phyloP scores from a whole-genome alignment of 2,888 invertebrate species.

The Lycophotia porphyrea region DNA sequence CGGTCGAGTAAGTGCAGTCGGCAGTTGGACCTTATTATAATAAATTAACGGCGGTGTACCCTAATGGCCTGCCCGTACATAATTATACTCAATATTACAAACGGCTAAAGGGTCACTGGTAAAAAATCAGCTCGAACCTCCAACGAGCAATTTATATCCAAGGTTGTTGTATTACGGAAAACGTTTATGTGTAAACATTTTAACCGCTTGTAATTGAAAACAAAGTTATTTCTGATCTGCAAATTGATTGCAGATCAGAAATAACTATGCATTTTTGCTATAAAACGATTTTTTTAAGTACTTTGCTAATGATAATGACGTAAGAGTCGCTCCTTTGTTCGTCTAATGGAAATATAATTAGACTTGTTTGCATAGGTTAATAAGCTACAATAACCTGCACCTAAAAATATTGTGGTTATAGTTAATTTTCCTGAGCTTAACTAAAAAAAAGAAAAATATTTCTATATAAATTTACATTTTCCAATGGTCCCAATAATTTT shows the following conservation, averaged over 20 bases:
- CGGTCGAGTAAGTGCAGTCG: conserved; percentile 83
- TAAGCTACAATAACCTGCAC: conserved; percentile 1
- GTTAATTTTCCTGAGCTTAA: neutral
- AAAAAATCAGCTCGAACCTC: conserved; percentile 73
- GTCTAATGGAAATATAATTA: conserved; percentile 46
- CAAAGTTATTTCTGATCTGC: conserved; percentile 68
- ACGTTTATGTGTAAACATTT: conserved; percentile 68
- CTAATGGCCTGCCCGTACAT: conserved; percentile 83
- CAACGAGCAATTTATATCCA: conserved; percentile 65
- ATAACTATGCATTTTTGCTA: too few species aligned
- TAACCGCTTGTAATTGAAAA: conserved; percentile 65
- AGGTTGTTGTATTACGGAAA: conserved; percentile 67
- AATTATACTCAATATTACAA: conserved; percentile 84
- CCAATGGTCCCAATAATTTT: neutral
- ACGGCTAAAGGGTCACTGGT: conserved; percentile 79
- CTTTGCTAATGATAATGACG: conserved; percentile 10
- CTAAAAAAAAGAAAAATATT: neutral
- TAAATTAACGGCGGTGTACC: conserved; percentile 86
- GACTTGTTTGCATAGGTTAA: conserved; percentile 17
- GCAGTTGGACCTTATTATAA: conserved; percentile 89
- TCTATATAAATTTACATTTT: neutral
- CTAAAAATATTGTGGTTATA: neutral
- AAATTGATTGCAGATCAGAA: conserved; percentile 58
- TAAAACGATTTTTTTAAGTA: conserved; percentile 31
- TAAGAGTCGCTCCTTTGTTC: conserved; percentile 40